These are phyloP conservation scores for Arion vulgaris DNA, from an alignment of 1,140 invertebrate species.

Conservation along the genomic window DNA sequence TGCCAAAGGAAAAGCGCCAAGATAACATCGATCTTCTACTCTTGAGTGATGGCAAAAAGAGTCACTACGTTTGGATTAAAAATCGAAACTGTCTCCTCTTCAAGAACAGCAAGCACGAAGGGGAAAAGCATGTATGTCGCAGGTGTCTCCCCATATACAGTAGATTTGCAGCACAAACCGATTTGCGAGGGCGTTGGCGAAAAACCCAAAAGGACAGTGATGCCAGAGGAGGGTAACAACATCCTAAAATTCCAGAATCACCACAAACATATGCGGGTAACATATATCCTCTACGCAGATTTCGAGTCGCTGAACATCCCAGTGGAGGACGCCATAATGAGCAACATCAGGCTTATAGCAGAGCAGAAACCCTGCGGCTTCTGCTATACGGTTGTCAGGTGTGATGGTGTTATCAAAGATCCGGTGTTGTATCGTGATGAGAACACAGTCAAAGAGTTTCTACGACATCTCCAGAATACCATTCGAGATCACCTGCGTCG, in stretches of 20 bases:
- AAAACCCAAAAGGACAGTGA: background rate
- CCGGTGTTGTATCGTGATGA: background rate
- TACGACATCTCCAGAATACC: background rate
- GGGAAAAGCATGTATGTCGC: background rate
- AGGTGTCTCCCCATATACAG: background rate
- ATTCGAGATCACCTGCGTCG: background rate
- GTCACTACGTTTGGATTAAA: background rate
- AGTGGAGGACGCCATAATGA: background rate
- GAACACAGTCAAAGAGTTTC: background rate
- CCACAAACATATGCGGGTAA: background rate
- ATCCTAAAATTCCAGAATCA: background rate
- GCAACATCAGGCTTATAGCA: background rate
- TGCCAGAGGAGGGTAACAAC: background rate
- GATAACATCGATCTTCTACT: background rate
- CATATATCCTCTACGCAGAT: background rate
- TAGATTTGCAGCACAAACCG: background rate
- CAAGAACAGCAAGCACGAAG: background rate
- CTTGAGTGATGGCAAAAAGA: background rate
- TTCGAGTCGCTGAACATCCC: background rate
- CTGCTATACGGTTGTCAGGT: background rate
- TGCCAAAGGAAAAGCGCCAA: background rate
- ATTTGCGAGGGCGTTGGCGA: background rate
- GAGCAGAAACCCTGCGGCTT: background rate
- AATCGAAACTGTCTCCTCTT: background rate
- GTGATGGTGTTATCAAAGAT: background rate